Percentiles rank a stretch among this genome's conserved stretches.
phyloP scores from a whole-genome alignment of 2,797 vertebrate species.

The Danio choprae region DNA sequence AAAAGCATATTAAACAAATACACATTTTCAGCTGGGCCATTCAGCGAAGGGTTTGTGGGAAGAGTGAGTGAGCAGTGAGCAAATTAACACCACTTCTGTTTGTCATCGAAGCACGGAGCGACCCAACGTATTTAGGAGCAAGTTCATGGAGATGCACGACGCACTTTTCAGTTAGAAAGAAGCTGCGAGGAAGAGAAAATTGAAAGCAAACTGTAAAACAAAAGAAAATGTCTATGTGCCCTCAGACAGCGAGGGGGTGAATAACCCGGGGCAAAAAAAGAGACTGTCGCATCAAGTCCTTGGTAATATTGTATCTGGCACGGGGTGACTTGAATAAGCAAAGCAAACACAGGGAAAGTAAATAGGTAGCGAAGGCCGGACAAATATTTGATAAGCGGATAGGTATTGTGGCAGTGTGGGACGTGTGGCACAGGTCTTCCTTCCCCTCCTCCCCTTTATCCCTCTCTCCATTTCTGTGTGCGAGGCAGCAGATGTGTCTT shows the following conservation, averaged over 20 bases:
- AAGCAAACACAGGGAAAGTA: conserved; percentile 84
- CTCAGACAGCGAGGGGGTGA: conserved; percentile 44
- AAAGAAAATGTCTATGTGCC: conserved; percentile 13
- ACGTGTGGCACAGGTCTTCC: conserved; percentile 61
- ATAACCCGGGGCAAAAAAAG: conserved; percentile 62
- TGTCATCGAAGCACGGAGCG: conserved; percentile 43
- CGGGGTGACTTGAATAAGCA: conserved; percentile 79
- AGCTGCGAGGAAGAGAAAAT: background rate
- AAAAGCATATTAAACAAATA: conserved; percentile 74
- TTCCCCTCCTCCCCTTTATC: conserved; percentile 38
- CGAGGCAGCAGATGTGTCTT: conserved; percentile 80
- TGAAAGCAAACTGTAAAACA: conserved; percentile 17
- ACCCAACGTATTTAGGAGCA: conserved; percentile 2
- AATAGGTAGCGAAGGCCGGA: conserved; percentile 87
- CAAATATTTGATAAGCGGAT: conserved; percentile 89
- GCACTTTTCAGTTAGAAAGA: background rate
- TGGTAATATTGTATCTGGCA: conserved; percentile 75
- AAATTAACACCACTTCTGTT: conserved; percentile 54
- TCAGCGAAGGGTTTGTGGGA: conserved; percentile 44
- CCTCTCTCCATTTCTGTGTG: conserved; percentile 61
- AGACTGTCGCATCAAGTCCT: conserved; percentile 67
- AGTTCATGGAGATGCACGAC: background rate
- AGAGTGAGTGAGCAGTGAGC: conserved; percentile 35
- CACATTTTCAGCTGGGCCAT: conserved; percentile 54
- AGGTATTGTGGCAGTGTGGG: conserved; percentile 75